Evolutionary conservation across 2,797 vertebrate genomes (phyloP).

Genomic region (Petrocephalus schoutedeni): DNA sequence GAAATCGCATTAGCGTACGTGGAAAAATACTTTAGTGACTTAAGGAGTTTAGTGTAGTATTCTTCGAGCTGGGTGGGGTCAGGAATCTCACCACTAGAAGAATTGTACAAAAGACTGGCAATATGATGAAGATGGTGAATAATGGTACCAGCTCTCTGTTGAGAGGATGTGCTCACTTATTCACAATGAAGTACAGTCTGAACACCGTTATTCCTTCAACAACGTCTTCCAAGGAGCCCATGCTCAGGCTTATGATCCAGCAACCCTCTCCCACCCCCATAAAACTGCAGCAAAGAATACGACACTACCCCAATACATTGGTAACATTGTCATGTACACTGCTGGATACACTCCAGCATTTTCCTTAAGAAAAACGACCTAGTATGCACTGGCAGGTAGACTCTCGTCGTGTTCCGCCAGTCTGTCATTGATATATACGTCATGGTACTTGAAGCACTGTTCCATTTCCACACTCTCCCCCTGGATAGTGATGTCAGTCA

Average conservation of each 20-base stretch:
- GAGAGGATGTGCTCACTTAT: background rate
- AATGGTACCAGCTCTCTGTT: background rate
- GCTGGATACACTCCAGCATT: background rate
- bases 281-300: background rate
- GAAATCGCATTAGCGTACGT: background rate
- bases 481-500: background rate
- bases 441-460: background rate
- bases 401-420: background rate
- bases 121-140: background rate
- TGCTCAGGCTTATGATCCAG: background rate
- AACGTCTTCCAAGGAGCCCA: background rate
- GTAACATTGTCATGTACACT: background rate
- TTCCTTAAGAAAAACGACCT: background rate
- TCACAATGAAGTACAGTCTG: background rate
- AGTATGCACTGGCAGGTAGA: background rate
- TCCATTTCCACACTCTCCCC: background rate
- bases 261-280: background rate
- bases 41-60: background rate
- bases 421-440: background rate
- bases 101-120: background rate
- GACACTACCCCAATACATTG: background rate
- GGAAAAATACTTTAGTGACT: background rate
- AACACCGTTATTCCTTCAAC: background rate
- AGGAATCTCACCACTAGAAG: background rate
- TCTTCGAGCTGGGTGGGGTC: background rate